Evolutionary conservation across 2,113 vertebrate genomes (phyloP), one percentile per base, ranked within the genome.

Genomic region (Ammospiza caudacuta): DNA sequence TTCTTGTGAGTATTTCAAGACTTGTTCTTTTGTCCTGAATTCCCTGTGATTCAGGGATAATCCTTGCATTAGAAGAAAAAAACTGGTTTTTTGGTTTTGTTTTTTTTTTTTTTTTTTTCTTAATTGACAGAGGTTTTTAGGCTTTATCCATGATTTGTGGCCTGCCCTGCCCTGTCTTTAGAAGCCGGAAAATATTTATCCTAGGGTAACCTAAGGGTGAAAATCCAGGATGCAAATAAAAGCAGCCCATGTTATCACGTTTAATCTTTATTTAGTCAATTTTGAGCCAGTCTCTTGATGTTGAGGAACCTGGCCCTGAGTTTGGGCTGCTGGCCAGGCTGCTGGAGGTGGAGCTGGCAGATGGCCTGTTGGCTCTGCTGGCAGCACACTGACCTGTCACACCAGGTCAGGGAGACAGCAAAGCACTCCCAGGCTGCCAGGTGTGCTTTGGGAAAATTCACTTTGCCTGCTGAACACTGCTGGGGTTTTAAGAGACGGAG

Each of bases 221-320:
- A 94, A 91, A 43, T 63, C 55, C 72, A 66, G 70, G 72, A 63
- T 76, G 35, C 24, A 68, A 88, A 77, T 70, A 55, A 92, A 85
- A 72, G 25, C 18, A 89, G 46, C 29, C 43, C 16, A 6, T 4
- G 44, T 74, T 89, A 76, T 69, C 6, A 0, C 14, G 5, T 29
- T 12, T 25, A 59, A 51, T 59, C 39, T 90, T 81, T 83, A 64
- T 90, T 88, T 51, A 74, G 51, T 31, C 62, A 15, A 1, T 58
- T 90, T 57, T 70, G 68, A 95, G 77, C 35, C 89, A 82, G 8
- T 4, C 70, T 88, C 89, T 86, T 92, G 91, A 88, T 83, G 80
- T 31, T 76, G 67, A 93, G 70, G 85, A 68, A 12, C 25, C 33
- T 89, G 89, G 68, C 69, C 64, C 51, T 76, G 37, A 41, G 3